These are phyloP conservation scores for Doryteuthis pealeii DNA, from an alignment of 1,140 invertebrate species.

Conservation along the genomic window DNA sequence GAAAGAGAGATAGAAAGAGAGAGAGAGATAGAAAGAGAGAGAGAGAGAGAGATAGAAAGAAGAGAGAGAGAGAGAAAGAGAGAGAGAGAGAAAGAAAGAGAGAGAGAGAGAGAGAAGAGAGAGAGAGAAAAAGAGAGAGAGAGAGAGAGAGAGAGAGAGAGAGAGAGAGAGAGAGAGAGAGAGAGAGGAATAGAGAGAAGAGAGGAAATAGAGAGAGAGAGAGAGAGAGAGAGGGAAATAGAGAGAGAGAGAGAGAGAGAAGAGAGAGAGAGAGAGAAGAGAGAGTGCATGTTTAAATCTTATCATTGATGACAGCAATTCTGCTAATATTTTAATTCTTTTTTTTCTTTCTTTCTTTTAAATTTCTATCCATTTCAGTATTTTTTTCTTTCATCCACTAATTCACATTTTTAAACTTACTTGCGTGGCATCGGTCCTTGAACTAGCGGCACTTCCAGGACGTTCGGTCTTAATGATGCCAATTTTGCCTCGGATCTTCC, in stretches of 20 bases:
- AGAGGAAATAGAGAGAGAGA: background rate
- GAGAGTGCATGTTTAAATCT: too few species aligned
- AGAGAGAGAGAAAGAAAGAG: conserved; percentile 9
- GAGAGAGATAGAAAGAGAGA: too few species aligned
- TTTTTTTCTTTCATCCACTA: too few species aligned
- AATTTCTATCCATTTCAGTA: too few species aligned
- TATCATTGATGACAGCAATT: too few species aligned
- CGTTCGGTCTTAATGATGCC: background rate
- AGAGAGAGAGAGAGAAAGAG: background rate
- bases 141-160: too few species aligned
- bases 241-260: too few species aligned
- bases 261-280: background rate
- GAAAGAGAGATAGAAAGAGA: background rate
- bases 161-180: background rate
- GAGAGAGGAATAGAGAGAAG: too few species aligned
- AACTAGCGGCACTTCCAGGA: background rate
- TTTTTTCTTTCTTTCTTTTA: too few species aligned
- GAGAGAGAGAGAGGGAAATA: background rate
- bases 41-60: background rate
- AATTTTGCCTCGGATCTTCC: background rate
- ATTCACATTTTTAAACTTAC: too few species aligned
- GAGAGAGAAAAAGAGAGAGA: conserved; percentile 18
- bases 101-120: conserved; percentile 16
- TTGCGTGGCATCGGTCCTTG: conserved; percentile 7
- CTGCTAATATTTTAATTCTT: too few species aligned